Evolutionary conservation across 2,797 vertebrate species (phyloP).

Genomic region (Carduelis carduelis): DNA sequence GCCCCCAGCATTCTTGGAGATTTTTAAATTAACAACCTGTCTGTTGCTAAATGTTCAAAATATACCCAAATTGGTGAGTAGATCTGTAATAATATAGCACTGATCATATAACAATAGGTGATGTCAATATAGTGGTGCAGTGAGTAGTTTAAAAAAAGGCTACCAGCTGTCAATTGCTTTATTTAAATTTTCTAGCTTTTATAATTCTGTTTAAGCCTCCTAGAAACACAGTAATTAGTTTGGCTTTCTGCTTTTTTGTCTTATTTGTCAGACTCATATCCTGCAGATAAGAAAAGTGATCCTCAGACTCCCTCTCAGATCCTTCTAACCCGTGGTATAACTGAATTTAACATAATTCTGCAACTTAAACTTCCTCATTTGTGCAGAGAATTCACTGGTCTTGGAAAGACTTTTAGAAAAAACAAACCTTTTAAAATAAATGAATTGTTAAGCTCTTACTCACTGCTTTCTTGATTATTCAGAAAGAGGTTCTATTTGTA

Average conservation of each 20-base stretch:
- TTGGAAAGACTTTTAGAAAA: not conserved
- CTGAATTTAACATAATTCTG: not conserved
- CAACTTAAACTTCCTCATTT: not conserved
- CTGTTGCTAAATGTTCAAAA: not conserved
- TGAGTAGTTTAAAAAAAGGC: not conserved
- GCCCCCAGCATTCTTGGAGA: not conserved
- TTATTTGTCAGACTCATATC: not conserved
- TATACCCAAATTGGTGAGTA: not conserved
- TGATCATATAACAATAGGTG: conserved; percentile 26
- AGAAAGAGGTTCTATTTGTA: not conserved
- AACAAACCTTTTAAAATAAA: not conserved
- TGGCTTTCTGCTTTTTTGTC: not conserved
- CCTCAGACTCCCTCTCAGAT: not conserved
- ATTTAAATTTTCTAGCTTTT: not conserved
- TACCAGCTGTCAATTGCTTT: not conserved
- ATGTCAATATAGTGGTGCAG: not conserved
- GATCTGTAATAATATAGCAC: not conserved
- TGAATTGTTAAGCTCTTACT: not conserved
- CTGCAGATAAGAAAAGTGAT: no score
- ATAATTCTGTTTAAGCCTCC: not conserved
- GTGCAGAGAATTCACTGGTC: not conserved
- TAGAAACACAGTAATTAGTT: not conserved
- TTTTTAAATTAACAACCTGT: conserved; percentile 36
- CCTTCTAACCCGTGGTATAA: not conserved
- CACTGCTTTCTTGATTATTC: not conserved